Evolutionary conservation across 2,113 vertebrate species (phyloP).

Genomic region (Lipophrys pholis): DNA sequence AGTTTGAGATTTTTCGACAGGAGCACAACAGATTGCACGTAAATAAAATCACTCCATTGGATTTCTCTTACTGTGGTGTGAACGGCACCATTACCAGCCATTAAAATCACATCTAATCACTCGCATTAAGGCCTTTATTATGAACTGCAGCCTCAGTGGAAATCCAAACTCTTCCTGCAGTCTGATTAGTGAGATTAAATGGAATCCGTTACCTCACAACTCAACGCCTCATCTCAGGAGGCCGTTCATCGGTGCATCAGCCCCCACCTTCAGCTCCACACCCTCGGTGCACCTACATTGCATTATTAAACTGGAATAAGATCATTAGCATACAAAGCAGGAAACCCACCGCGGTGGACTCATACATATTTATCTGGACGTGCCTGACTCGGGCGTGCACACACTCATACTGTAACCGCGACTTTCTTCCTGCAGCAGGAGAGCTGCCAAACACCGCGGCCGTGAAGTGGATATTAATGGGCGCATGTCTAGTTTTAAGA

Average conservation of each 20-base stretch:
- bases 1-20: not conserved
- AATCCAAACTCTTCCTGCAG: conserved; percentile 29
- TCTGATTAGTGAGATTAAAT: conserved; percentile 56
- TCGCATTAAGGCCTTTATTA: not conserved
- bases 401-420: conserved; percentile 59
- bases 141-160: conserved; percentile 16
- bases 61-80: not conserved
- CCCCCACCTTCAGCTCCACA: conserved; percentile 32
- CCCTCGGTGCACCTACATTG: conserved; percentile 48
- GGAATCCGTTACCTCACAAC: conserved; percentile 56
- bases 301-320: conserved; percentile 80
- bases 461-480: conserved; percentile 41
- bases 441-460: not conserved
- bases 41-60: not conserved
- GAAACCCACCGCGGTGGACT: conserved; percentile 66
- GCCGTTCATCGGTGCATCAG: conserved; percentile 22
- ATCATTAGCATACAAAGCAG: conserved; percentile 82
- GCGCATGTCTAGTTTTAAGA: conserved; percentile 32
- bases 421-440: conserved; percentile 37
- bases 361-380: conserved; percentile 79
- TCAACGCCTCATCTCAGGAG: conserved; percentile 36
- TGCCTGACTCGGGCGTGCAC: conserved; percentile 55
- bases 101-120: not conserved
- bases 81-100: not conserved
- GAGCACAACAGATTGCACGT: not conserved